phyloP scores from a whole-genome alignment of 2,113 vertebrate species.

The Echinops telfairi region DNA sequence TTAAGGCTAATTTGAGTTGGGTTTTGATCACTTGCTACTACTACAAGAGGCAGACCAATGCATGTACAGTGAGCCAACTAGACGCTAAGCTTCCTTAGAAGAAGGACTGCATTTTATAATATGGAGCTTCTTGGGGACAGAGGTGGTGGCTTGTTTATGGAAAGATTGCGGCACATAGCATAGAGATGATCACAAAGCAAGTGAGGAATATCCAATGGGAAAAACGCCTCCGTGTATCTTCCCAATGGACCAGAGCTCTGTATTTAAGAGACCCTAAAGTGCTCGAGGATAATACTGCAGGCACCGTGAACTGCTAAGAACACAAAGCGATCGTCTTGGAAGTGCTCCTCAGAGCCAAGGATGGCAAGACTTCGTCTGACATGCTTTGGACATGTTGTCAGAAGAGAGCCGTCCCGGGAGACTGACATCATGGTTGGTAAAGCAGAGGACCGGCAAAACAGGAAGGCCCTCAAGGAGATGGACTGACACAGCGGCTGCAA shows the following conservation, averaged over 20 bases:
- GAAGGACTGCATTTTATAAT: neutral
- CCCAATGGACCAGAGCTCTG: neutral
- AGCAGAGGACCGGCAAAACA: no score
- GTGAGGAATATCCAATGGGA: neutral
- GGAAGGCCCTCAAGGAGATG: no score
- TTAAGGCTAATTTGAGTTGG: conserved; percentile 15
- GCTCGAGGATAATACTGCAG: neutral
- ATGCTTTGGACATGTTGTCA: no score
- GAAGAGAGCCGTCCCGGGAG: no score
- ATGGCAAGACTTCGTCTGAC: no score
- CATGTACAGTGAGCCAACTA: neutral
- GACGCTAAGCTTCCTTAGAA: neutral
- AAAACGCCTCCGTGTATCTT: neutral
- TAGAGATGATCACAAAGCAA: neutral
- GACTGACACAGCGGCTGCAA: no score
- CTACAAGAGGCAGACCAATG: neutral
- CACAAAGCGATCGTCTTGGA: no score
- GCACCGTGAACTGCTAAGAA: no score
- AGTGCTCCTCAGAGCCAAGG: no score
- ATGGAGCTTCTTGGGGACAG: neutral
- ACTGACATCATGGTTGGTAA: no score
- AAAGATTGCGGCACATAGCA: neutral
- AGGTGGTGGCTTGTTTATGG: neutral
- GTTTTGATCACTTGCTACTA: neutral
- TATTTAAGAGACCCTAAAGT: neutral